A percentile compares a stretch with the other conserved stretches of the same genome.
These are phyloP conservation scores for Xylocopa sonorina DNA, from an alignment of 1,140 invertebrate species.

Conservation along the genomic window DNA sequence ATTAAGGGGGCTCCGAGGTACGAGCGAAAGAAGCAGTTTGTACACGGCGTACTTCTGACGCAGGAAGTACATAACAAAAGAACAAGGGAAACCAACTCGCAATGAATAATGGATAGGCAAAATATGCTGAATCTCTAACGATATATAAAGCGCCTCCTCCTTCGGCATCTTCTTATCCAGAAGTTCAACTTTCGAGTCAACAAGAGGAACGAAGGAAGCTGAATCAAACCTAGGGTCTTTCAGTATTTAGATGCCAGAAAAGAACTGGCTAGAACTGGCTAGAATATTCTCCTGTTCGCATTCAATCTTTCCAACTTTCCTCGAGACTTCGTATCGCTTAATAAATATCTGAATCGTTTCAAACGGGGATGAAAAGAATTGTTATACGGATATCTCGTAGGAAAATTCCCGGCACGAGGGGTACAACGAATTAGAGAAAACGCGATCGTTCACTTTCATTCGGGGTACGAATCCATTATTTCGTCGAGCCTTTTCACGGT, in stretches of 20 bases:
- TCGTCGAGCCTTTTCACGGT: background rate
- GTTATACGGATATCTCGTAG: no score
- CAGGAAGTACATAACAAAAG: conserved; percentile 67
- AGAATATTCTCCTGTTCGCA: background rate
- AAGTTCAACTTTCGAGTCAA: background rate
- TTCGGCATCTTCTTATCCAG: background rate
- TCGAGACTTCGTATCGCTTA: no score
- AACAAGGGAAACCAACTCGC: conserved; percentile 62
- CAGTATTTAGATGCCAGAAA: background rate
- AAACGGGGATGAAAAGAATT: no score
- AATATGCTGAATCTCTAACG: conserved; percentile 69
- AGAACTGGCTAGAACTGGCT: background rate
- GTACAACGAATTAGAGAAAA: no score
- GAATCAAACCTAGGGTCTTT: background rate
- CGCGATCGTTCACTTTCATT: background rate
- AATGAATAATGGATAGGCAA: conserved; percentile 71
- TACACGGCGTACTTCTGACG: conserved; percentile 23
- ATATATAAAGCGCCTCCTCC: conserved; percentile 44
- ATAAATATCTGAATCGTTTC: no score
- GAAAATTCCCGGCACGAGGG: no score
- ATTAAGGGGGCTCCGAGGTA: conserved; percentile 35
- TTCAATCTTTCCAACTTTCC: background rate
- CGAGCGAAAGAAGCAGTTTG: conserved; percentile 40
- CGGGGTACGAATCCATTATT: background rate
- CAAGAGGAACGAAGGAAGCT: background rate